Evolutionary conservation across 2,113 vertebrate species (phyloP), one percentile per base, ranked within the genome.

Genomic region (Halcyon senegalensis): DNA sequence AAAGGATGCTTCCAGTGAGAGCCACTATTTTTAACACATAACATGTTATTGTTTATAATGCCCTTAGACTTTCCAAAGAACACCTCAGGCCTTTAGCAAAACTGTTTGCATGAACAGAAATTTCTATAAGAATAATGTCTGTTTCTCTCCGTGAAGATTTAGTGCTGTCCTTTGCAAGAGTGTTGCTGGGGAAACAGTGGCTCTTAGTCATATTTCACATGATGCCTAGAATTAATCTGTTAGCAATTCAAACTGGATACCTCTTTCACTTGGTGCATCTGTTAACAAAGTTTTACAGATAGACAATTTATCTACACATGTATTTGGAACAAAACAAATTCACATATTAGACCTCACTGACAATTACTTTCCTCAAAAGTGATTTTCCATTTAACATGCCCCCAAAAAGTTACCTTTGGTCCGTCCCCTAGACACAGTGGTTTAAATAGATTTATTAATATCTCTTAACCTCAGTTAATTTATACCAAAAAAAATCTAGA

Each of bases 151-250:
- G 11, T 30, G 59, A 94, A 88, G 62, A 93, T 93, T 91, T 91
- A 92, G 31, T 76, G 53, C 66, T 94, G 77, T 89, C 87, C 87
- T 93, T 93, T 89, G 46, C 30, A 60, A 75, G 75, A 75, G 60
- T 80, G 94, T 96, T 94, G 77, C 95, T 95, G 90, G 77, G 94
- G 91, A 95, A 96, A 95, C 81, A 50, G 89, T 82, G 73, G 87
- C 72, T 95, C 66, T 96, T 87, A 95, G 84, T 96, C 95, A 91
- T 92, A 73, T 93, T 96, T 96, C 92, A 95, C 77, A 93, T 94
- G 86, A 95, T 91, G 80, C 46, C 41, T 87, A 51, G 86, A 94
- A 96, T 85, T 92, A 92, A 80, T 91, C 89, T 89, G 17, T 72
- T 94, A 68, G 37, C 62, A 87, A 75, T 91, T 89, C 50, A 21